Evolutionary conservation across 2,113 vertebrate species (phyloP), one percentile per base, ranked within the genome.

Genomic region (Macquaria australasica): DNA sequence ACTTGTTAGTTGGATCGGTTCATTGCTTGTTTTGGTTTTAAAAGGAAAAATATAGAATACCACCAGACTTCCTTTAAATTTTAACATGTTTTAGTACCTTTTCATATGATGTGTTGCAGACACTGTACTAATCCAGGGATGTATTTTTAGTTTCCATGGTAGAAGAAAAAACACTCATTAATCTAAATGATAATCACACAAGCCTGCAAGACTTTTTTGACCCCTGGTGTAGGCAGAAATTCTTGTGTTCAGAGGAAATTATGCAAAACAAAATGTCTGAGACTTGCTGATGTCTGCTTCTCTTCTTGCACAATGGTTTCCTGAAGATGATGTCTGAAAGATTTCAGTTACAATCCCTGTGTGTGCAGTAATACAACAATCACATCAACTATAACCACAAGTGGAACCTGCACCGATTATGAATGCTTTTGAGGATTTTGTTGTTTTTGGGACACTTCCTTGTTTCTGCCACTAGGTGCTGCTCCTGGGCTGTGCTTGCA

Each of bases 401-500:
- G 28, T 66, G 60, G 2, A 16, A 60, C 60, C 10, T n/a, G 6
- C 34, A 45, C 7, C 0, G 15, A 50, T 70, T 48, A 6, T 8
- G 6, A n/a, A 3, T 25, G 21, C 21, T 56, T 50, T 48, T 8
- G 37, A 21, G 39, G 2, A 50, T 55, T n/a, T 6, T 5, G 20
- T 39, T 21, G 8, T 18, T 62, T 31, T 71, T 37, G 7, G 23
- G 39, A 31, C 69, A 67, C 10, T 66, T 83, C 28, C 23, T 21
- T 14, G 28, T 51, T 71, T 48, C 20, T 21, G n/a, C 89, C 90
- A 88, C 70, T 41, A 89, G 89, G 80, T 74, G 92, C 8, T 25
- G 79, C 83, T 79, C 70, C 23, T 14, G 60, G 11, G 69, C 28
- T 37, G 18, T 14, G 21, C 18, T 14, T 23, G 21, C 7, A 62